Evolutionary conservation across 1,140 invertebrate genomes (phyloP).

Genomic region (Chironomus tepperi): DNA sequence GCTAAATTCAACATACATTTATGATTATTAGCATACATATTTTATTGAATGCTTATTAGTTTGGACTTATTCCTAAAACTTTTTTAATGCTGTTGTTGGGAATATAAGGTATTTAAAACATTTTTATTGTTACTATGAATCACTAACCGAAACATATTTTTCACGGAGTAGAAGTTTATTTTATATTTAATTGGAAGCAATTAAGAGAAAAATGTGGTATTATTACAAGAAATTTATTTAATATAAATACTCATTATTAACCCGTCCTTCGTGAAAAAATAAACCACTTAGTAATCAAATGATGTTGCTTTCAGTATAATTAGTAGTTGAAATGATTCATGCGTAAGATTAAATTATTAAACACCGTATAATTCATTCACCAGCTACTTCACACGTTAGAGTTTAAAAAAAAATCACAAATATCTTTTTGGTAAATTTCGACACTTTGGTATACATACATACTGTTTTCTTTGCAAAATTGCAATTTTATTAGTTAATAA

Average conservation of each 20-base stretch:
- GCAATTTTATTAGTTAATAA: too few species aligned
- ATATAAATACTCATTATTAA: background rate
- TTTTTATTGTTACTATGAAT: background rate
- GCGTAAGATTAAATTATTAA: background rate
- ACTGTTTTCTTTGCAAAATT: too few species aligned
- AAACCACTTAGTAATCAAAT: background rate
- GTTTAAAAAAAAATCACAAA: too few species aligned
- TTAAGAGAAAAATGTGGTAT: slow-evolving; percentile 16
- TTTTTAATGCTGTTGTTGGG: too few species aligned
- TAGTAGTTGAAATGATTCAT: slow-evolving; percentile 18
- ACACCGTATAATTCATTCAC: slow-evolving; percentile 20
- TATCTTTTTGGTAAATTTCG: too few species aligned
- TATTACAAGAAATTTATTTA: slow-evolving; percentile 16
- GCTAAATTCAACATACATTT: too few species aligned
- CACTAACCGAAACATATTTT: slow-evolving; percentile 21
- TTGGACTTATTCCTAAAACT: too few species aligned
- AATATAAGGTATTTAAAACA: too few species aligned
- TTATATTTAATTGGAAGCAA: slow-evolving; percentile 17
- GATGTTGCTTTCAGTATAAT: slow-evolving; percentile 18
- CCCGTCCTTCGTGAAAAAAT: background rate
- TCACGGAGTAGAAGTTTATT: background rate
- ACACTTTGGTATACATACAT: too few species aligned
- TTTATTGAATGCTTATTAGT: too few species aligned
- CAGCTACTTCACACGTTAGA: background rate
- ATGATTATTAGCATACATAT: too few species aligned